A percentile compares a stretch with the other conserved stretches of the same genome.
Conservation (phyloP, 2,888 invertebrate species). For the Allolobophora icterica region DNA sequence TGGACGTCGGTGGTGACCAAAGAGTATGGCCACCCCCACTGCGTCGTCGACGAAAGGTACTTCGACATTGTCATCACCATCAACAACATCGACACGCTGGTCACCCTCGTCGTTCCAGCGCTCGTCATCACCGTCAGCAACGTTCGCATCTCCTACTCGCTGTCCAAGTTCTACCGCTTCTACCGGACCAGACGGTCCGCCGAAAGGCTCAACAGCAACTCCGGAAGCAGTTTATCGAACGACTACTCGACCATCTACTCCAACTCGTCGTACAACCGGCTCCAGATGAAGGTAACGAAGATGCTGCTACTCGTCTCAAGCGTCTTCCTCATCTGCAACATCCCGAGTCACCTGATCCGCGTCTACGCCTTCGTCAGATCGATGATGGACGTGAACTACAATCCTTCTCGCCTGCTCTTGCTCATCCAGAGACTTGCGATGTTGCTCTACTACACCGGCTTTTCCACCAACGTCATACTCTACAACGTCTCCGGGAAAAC, state of each 20-base stretch:
- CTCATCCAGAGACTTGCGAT: conserved; percentile 35
- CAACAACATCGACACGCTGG: conserved; percentile 42
- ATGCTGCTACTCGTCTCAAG: conserved; percentile 45
- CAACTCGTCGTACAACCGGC: conserved; percentile 38
- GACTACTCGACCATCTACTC: conserved; percentile 22
- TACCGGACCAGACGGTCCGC: neutral
- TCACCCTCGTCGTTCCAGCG: conserved; percentile 43
- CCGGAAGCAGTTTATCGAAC: neutral
- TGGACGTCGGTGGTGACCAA: conserved; percentile 46
- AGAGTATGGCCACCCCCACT: conserved; percentile 18
- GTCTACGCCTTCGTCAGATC: conserved; percentile 35
- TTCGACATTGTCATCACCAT: conserved; percentile 32
- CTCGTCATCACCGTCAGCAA: conserved; percentile 43
- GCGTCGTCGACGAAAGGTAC: conserved; percentile 25
- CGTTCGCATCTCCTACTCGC: conserved; percentile 42
- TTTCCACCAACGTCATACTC: conserved; percentile 40
- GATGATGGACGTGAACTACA: neutral
- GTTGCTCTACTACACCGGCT: conserved; percentile 41
- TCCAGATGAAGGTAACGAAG: conserved; percentile 45
- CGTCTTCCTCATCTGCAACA: conserved; percentile 44
- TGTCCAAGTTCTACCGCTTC: conserved; percentile 39
- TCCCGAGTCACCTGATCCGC: conserved; percentile 40
- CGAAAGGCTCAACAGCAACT: neutral
- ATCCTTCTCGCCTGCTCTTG: conserved; percentile 31
- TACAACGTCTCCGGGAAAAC: conserved; percentile 41